A percentile compares a stretch with the other conserved stretches of the same genome.
These are phyloP conservation scores for Incurvaria masculella DNA, from an alignment of 2,888 invertebrate species.

Conservation along the genomic window DNA sequence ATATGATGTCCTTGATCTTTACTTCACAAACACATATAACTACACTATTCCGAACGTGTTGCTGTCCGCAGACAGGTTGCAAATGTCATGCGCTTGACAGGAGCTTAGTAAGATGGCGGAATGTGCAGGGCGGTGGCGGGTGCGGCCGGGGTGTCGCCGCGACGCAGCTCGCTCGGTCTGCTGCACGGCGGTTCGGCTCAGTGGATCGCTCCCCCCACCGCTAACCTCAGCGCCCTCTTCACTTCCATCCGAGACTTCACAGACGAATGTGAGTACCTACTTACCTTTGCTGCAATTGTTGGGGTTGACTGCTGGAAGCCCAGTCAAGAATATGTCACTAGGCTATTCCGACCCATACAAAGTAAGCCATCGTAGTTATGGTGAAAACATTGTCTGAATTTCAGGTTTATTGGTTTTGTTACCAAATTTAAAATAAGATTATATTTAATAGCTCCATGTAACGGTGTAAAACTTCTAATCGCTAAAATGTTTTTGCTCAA, in stretches of 20 bases:
- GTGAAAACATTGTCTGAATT: not conserved
- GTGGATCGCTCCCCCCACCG: constrained; percentile 58
- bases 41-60: no score
- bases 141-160: constrained; percentile 54
- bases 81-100: no score
- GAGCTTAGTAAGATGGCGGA: no score
- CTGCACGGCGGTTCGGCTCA: constrained; percentile 61
- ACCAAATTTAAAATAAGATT: no score
- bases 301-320: no score
- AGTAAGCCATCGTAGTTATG: not conserved
- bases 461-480: no score
- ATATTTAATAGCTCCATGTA: no score
- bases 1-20: no score
- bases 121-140: constrained; percentile 53
- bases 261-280: constrained; percentile 37
- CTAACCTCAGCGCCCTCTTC: constrained; percentile 49
- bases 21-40: no score
- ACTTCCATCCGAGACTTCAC: constrained; percentile 35
- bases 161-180: constrained; percentile 56
- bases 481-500: no score
- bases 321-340: not conserved
- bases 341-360: not conserved
- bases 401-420: not conserved
- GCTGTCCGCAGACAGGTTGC: no score
- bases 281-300: constrained; percentile 1